A percentile compares a stretch with the other conserved stretches of the same genome.
Conservation (phyloP, 2,113 vertebrate species). For the Isichthys henryi region DNA sequence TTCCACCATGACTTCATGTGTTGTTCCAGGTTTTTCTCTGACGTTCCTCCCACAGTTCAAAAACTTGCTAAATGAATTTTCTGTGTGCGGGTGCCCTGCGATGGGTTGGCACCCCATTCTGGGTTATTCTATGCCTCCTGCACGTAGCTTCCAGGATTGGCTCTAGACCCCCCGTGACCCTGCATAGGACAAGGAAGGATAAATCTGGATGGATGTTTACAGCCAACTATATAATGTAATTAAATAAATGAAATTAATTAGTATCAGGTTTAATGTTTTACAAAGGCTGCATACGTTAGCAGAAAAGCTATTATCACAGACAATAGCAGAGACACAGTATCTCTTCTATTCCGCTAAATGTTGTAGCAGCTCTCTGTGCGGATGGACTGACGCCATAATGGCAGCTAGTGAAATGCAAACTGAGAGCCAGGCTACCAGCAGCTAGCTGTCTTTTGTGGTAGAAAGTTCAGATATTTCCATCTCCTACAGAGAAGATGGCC, state of each 20-base stretch:
- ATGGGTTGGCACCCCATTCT: not conserved
- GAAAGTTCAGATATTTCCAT: not conserved
- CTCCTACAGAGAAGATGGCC: not conserved
- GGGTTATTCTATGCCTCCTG: not conserved
- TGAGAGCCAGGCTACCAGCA: not conserved
- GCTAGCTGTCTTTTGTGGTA: not conserved
- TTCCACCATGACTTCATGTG: not conserved
- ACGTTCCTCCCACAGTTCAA: no score
- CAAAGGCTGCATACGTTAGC: not conserved
- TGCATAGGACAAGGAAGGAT: not conserved
- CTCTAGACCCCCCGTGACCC: not conserved
- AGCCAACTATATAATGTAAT: not conserved
- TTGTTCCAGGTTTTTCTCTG: no score
- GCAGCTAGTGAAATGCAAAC: not conserved
- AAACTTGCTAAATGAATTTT: not conserved
- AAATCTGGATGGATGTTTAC: not conserved
- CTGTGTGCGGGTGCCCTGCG: not conserved
- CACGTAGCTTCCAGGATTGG: not conserved
- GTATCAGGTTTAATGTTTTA: not conserved
- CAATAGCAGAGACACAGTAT: not conserved
- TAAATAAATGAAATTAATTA: not conserved
- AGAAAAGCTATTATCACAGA: not conserved
- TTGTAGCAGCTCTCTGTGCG: accelerated
- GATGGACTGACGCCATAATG: not conserved
- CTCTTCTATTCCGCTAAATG: not conserved